Percentiles rank a stretch among this genome's conserved stretches.
These are phyloP conservation scores for Linyphia triangularis DNA, from an alignment of 2,888 invertebrate genomes.

Conservation along the genomic window DNA sequence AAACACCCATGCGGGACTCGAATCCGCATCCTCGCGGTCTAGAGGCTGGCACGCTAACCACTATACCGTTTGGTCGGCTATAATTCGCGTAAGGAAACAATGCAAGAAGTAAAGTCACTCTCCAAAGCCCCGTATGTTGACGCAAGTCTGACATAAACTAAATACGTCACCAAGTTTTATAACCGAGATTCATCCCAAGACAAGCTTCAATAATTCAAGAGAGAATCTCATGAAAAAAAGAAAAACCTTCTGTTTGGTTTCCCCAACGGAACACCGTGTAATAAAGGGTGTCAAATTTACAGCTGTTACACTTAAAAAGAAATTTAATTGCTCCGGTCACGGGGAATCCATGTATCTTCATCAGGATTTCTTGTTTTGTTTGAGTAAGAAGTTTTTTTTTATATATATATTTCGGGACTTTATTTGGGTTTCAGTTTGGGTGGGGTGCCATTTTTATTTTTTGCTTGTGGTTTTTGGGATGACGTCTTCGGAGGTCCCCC, in stretches of 20 bases:
- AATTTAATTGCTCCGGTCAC: conserved; percentile 67
- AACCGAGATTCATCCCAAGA: no score
- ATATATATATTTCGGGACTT: conserved; percentile 9
- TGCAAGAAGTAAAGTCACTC: no score
- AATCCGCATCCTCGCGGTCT: no score
- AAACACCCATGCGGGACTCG: no score
- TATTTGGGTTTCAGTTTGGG: conserved; percentile 8
- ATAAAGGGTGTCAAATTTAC: conserved; percentile 57
- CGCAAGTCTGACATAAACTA: no score
- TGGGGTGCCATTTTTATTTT: conserved; percentile 8
- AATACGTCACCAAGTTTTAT: no score
- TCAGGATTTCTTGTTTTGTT: conserved; percentile 57
- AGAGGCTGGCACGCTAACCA: no score
- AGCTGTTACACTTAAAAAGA: conserved; percentile 72
- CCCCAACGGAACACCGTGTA: conserved; percentile 10
- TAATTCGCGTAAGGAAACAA: no score
- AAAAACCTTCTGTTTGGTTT: conserved; percentile 56
- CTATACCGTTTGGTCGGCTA: no score
- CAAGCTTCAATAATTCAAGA: no score
- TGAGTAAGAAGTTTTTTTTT: neutral
- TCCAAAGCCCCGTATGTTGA: no score
- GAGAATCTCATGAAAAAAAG: no score
- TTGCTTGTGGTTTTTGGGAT: neutral
- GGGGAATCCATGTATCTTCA: conserved; percentile 58
- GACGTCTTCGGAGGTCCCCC: conserved; percentile 51